Evolutionary conservation across 2,888 invertebrate species (phyloP), one percentile per base, ranked within the genome.

Genomic region (Dicroscelio sp.): DNA sequence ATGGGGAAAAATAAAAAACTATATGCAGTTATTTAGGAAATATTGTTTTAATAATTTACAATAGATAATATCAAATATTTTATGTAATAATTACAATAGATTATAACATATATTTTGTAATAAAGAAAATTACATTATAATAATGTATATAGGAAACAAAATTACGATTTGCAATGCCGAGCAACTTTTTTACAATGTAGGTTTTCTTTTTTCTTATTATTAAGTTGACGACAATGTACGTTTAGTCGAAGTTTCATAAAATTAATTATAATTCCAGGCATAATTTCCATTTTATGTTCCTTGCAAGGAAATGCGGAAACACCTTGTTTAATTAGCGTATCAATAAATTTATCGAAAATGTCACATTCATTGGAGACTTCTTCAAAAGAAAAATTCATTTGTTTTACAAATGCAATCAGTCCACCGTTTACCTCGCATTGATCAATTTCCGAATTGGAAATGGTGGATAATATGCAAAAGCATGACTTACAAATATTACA

Each of bases 231-330:
- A 58, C 55, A 58, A 58, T 60, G 43, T 4, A 60, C 27, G 38
- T 35, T 60, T 60, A 78, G 27, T 27, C 78, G 60, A 33, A 60
- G 60, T 60, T 78, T 78, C 60, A 78, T 38, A 38, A 23, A 78
- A 43, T 25, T 78, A 30, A 63, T 27, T 17, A 78, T 78, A 31
- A 78, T 60, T 17, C 4, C 27, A n/a, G 78, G 78, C 63, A 78
- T 63, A 60, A 78, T 31, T 3, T 78, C 27, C n/a, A 10, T 17
- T 55, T 48, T 48, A 20, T 78, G 75, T 12, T 25, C 6, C 48
- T 12, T 55, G 33, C 75, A 76, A 55, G 75, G 58, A 58, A 60
- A 78, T 31, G 35, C 60, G n/a, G 78, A 60, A 38, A 78, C 17
- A 27, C 38, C 78, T 5, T 17, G 35, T 38, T 58, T 60, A 38